A percentile compares a stretch with the other conserved stretches of the same genome.
These are phyloP conservation scores for Geotrupes spiniger DNA, from an alignment of 2,888 invertebrate genomes.

Conservation along the genomic window DNA sequence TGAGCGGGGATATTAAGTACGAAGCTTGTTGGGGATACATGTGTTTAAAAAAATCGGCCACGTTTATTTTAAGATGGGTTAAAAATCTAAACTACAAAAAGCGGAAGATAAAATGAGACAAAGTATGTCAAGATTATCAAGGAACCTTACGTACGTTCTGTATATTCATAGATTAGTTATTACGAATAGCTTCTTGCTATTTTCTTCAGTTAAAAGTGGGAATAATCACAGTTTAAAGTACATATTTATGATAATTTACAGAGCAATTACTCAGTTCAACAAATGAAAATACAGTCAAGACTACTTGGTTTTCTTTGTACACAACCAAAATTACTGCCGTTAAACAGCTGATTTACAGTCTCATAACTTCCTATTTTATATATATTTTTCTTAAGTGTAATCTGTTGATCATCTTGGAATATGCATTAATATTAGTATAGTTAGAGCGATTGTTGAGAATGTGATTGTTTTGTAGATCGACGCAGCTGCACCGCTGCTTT, in stretches of 20 bases:
- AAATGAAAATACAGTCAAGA: conserved; percentile 31
- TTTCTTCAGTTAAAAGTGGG: conserved; percentile 23
- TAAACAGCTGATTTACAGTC: conserved; percentile 34
- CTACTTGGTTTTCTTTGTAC: conserved; percentile 37
- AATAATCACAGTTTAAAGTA: conserved; percentile 45
- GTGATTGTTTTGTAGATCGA: conserved; percentile 16
- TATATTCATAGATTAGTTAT: conserved; percentile 12
- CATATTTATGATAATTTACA: conserved; percentile 26
- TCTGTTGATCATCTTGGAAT: conserved; percentile 39
- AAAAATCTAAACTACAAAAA: conserved; percentile 17
- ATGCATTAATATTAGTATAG: conserved; percentile 9
- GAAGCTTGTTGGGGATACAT: conserved; percentile 5
- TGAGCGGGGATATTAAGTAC: too few species aligned
- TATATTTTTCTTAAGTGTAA: conserved; percentile 20
- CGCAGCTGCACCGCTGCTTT: conserved; percentile 45
- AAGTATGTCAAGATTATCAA: conserved; percentile 12
- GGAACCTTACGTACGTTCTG: conserved; percentile 13
- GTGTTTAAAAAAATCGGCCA: conserved; percentile 15
- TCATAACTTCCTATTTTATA: conserved; percentile 33
- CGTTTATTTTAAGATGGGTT: conserved; percentile 9
- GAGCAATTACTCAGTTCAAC: conserved; percentile 22
- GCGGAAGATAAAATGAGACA: conserved; percentile 15
- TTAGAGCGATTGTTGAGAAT: conserved; percentile 3
- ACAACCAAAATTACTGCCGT: conserved; percentile 30
- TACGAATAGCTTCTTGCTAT: conserved; percentile 12